Base-by-base conservation (phyloP, 2,113 vertebrate species). In the Aviceda subcristata region DNA sequence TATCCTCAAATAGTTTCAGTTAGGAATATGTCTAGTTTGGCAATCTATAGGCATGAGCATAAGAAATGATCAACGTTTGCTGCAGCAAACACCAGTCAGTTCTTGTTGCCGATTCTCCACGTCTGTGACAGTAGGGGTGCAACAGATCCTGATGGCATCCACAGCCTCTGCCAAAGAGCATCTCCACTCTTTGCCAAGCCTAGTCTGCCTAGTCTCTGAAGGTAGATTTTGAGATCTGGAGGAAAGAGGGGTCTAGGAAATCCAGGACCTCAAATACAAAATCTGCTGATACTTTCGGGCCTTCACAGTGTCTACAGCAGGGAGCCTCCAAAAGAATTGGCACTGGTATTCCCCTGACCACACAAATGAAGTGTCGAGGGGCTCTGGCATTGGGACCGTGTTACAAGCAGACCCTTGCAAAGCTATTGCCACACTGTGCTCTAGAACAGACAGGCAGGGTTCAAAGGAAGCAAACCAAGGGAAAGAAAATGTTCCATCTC, bases 61-160 rank as follows among this genome's bases (percentile, higher is more conserved):
- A 66, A 62, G 41, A 59, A 85, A 45, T 0, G 0, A 41, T 24
- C 63, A 51, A 11, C 0, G 0, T 50, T 13, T 88, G 30, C 64
- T 77, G 48, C 15, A 56, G 55, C 66, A 57, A 92, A 78, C 15
- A 75, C 29, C 66, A 29, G 0, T 17, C 4, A 1, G 29, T 29
- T 88, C 60, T 63, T 73, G 17, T 13, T 51, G 34, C 23, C 48
- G 19, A 15, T 46, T 69, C 4, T 90, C 38, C 39, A 39, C 39
- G 43, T 89, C 63, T 64, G 32, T 50, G 56, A 36, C 24, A 43
- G 21, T 1, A 85, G 9, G 10, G 4, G 6, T 32, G 60, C n/a
- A 81, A 29, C 50, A 78, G 38, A 66, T 34, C 45, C 72, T 62
- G 60, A 34, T 21, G 71, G 48, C 51, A 51, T 29, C 77, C 46